Evolutionary conservation across 1,140 invertebrate genomes (phyloP).

Genomic region (Tribolium madens): DNA sequence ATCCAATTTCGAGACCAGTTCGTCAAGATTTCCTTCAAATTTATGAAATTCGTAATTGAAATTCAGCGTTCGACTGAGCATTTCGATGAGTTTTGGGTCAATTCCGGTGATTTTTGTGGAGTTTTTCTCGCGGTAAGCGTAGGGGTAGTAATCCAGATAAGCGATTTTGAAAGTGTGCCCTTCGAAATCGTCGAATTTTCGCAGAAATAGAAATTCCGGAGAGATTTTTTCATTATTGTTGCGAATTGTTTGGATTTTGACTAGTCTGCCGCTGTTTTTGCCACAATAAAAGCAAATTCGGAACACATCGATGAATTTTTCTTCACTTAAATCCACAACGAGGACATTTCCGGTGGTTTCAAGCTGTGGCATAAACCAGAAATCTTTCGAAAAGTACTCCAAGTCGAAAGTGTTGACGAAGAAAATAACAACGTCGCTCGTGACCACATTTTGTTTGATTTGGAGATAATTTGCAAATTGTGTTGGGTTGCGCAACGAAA

Average conservation of each 20-base stretch:
- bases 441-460: background rate
- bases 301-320: background rate
- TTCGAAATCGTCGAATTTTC: background rate
- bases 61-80: background rate
- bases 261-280: background rate
- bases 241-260: background rate
- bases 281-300: background rate
- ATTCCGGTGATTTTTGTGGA: background rate
- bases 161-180: background rate
- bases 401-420: background rate
- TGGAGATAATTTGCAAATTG: background rate
- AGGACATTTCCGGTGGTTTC: background rate
- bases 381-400: background rate
- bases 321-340: background rate
- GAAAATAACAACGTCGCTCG: background rate
- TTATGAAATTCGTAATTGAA: background rate
- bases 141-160: background rate
- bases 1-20: background rate
- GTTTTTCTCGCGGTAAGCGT: background rate
- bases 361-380: background rate
- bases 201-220: background rate
- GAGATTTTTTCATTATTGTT: too few relatives aligned
- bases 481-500: background rate
- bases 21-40: background rate
- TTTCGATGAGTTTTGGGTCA: background rate